Evolutionary conservation across 2,797 vertebrate species (phyloP).

Genomic region (Distichodus sexfasciatus): DNA sequence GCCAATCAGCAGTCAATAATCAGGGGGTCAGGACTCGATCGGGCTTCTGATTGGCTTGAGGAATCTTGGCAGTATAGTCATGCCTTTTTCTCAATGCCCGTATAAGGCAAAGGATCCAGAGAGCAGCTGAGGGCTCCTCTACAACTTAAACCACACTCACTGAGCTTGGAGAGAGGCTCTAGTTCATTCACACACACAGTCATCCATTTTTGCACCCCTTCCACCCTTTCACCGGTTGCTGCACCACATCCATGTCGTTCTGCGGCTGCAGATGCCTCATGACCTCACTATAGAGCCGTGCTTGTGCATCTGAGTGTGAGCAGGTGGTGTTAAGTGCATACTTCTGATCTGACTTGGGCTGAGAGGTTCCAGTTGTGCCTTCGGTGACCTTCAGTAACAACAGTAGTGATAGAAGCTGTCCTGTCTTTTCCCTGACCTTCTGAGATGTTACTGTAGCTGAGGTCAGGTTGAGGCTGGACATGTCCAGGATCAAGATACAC

Average conservation of each 20-base stretch:
- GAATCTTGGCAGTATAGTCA: slow-evolving; percentile 63
- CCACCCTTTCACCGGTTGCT: background rate
- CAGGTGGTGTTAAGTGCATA: too few relatives aligned
- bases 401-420: too few relatives aligned
- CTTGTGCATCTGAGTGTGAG: too few relatives aligned
- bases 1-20: slow-evolving; percentile 24
- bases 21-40: slow-evolving; percentile 11
- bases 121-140: slow-evolving; percentile 21
- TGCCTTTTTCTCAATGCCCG: slow-evolving; percentile 64
- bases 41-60: slow-evolving; percentile 26
- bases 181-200: background rate
- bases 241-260: background rate
- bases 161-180: slow-evolving; percentile 34
- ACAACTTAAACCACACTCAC: slow-evolving; percentile 53
- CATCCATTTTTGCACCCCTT: background rate
- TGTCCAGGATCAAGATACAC: too few relatives aligned
- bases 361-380: too few relatives aligned
- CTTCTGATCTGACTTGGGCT: too few relatives aligned
- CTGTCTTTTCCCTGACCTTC: too few relatives aligned
- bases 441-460: too few relatives aligned
- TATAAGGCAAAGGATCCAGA: slow-evolving; percentile 69
- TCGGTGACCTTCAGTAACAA: too few relatives aligned
- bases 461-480: too few relatives aligned
- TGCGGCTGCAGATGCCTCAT: too few relatives aligned
- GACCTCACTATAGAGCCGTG: too few relatives aligned